Evolutionary conservation across 2,888 invertebrate species (phyloP).

Genomic region (Sipunculus nudus): DNA sequence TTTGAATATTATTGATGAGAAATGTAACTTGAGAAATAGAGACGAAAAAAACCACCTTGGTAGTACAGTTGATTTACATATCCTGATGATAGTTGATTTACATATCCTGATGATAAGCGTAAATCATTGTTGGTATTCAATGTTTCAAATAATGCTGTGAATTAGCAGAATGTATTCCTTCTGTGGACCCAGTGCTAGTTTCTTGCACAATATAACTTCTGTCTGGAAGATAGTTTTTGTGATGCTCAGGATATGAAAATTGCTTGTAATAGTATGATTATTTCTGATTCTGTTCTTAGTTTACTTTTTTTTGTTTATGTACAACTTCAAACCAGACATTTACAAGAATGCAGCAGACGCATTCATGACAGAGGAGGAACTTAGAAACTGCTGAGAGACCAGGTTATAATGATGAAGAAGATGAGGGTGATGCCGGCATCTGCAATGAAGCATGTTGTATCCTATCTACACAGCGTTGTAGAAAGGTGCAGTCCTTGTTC

Average conservation of each 20-base stretch:
- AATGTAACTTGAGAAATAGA: not conserved
- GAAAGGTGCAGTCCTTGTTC: no score
- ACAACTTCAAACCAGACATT: conserved; percentile 10
- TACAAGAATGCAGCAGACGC: conserved; percentile 6
- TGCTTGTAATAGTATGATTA: conserved; percentile 10
- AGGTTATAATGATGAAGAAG: not conserved
- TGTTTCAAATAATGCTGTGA: no score
- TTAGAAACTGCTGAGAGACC: not conserved
- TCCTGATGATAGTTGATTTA: not conserved
- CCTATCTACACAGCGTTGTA: no score
- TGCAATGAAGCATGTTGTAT: no score
- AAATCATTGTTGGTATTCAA: not conserved
- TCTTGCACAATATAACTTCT: not conserved
- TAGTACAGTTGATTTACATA: no score
- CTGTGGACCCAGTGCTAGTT: not conserved
- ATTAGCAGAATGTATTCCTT: not conserved
- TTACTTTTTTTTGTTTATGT: conserved; percentile 7
- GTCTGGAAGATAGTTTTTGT: conserved; percentile 11
- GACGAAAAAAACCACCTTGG: no score
- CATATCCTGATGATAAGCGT: not conserved
- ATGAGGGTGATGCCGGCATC: not conserved
- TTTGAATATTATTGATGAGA: not conserved
- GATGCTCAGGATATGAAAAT: conserved; percentile 8
- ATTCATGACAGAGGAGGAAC: not conserved
- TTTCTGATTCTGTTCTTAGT: not conserved